phyloP scores from a whole-genome alignment of 2,113 vertebrate species.

The Pachyramphus minor region DNA sequence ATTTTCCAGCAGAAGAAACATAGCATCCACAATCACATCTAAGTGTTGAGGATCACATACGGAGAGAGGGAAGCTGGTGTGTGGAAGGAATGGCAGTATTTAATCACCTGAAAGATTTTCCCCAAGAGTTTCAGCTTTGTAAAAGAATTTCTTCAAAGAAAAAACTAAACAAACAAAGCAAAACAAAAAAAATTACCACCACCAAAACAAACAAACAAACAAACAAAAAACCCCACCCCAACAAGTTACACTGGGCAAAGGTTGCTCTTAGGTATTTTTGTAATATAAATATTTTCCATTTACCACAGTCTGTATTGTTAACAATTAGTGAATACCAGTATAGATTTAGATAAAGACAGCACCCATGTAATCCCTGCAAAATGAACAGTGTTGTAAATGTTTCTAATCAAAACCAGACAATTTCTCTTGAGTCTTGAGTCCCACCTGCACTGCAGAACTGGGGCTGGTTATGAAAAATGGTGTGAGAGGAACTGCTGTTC shows the following conservation, averaged over 20 bases:
- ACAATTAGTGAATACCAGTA: neutral
- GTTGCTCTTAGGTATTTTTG: neutral
- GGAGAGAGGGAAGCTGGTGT: neutral
- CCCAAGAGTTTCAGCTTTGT: neutral
- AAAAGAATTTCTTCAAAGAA: neutral
- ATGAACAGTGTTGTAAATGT: neutral
- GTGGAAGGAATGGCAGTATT: neutral
- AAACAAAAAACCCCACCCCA: neutral
- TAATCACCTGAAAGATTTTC: neutral
- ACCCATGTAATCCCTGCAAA: neutral
- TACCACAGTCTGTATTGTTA: neutral
- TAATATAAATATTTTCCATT: neutral
- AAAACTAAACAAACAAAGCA: neutral
- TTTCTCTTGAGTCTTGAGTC: neutral
- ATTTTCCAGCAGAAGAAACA: neutral
- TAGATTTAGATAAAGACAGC: neutral
- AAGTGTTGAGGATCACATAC: neutral
- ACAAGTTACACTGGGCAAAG: neutral
- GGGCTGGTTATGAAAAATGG: neutral
- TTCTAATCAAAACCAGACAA: neutral
- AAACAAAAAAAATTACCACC: neutral
- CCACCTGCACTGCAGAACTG: neutral
- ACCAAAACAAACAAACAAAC: neutral
- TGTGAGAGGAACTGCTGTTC: neutral
- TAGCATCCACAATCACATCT: neutral